Evolutionary conservation across 2,888 invertebrate genomes (phyloP), one percentile per base, ranked within the genome.

Genomic region (Escarpia spicata): DNA sequence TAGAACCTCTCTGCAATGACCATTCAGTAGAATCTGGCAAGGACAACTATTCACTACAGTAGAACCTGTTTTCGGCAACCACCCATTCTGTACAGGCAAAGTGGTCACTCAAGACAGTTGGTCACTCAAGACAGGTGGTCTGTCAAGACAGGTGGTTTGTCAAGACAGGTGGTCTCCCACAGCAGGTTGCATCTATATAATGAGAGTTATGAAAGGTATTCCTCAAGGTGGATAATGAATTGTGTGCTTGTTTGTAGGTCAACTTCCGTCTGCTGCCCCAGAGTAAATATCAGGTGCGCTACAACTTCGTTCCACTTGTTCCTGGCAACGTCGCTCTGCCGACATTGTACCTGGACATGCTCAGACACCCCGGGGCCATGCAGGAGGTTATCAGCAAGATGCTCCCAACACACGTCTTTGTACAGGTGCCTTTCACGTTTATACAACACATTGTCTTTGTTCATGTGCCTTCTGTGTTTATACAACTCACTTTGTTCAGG

Each of bases 221-320:
- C 31, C 9, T 10, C 10, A 90, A 90, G 9, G 37, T 90, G 90
- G 8, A 90, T n/a, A n/a, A 90, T 43, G 37, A 31, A 26, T 91
- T 31, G 37, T 91, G 91, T 37, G 31, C 91, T 43, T 91, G 91
- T 37, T 95, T 95, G 43, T 94, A 97, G 97, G 95, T 96, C 2
- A 96, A 96, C 92, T 96, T 97, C 93, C 95, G 97, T 91, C 95
- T 97, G 31, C 94, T 97, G 92, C 97, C 97, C 0, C 94, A 96
- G 10, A 96, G 96, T 92, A 95, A 95, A 15, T 95, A 96, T 92
- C 94, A 95, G 91, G 95, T 97, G 94, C 95, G 97, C 94, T 98
- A 98, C 97, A 98, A 98, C 95, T 97, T 98, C 93, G 98, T 98
- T 95, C 98, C 98, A 0, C 97, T 98, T 94, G 97, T 98, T 92